phyloP scores from a whole-genome alignment of 2,888 invertebrate genomes.

The Lochmaea crataegi region DNA sequence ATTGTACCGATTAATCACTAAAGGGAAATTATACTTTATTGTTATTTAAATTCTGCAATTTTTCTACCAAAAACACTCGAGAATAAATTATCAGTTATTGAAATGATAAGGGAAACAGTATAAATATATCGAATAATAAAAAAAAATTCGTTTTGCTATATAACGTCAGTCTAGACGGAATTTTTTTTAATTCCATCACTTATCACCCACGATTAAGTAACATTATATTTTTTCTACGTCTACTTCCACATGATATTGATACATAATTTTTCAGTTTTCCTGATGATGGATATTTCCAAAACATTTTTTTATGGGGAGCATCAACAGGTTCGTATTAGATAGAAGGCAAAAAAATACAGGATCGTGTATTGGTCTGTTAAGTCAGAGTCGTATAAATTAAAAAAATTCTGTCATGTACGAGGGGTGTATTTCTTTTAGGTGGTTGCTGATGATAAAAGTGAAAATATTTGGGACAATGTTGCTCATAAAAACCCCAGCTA shows the following conservation, averaged over 20 bases:
- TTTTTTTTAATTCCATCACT: no score
- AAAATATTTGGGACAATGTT: constrained; percentile 47
- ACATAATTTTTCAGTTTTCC: no score
- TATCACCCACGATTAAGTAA: no score
- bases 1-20: no score
- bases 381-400: no score
- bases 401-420: no score
- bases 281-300: constrained; percentile 43
- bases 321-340: constrained; percentile 67
- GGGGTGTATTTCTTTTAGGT: constrained; percentile 48
- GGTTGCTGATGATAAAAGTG: constrained; percentile 54
- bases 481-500: constrained; percentile 66
- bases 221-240: no score
- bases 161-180: no score
- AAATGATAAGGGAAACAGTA: background rate
- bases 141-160: no score
- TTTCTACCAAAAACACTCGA: background rate
- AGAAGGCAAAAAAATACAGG: constrained; percentile 59
- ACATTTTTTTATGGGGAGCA: constrained; percentile 55
- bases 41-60: background rate
- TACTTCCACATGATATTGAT: no score
- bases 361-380: no score
- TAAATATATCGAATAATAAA: background rate
- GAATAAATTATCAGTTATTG: background rate
- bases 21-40: no score